Percentiles rank a stretch among this genome's conserved stretches.
Conservation (phyloP, 2,113 vertebrate species). For the Epinephelus cyanopodus region DNA sequence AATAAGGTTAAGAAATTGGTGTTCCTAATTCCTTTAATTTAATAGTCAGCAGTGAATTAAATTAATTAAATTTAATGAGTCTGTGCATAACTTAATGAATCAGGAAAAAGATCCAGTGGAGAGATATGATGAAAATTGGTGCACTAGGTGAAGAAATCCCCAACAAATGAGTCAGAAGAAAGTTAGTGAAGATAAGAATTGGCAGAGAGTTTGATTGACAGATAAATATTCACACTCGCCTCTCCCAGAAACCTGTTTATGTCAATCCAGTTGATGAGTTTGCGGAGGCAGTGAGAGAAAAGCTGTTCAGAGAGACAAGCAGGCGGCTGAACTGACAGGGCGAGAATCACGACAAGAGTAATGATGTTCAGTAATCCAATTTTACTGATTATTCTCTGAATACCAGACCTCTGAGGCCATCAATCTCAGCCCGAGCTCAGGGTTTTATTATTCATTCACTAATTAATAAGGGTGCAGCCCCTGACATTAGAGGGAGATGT, state of each 20-base stretch:
- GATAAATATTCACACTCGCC: conserved; percentile 48
- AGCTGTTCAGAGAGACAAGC: conserved; percentile 31
- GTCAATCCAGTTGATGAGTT: conserved; percentile 50
- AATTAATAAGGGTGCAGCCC: background rate
- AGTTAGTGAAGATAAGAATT: background rate
- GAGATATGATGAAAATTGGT: background rate
- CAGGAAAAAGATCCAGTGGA: background rate
- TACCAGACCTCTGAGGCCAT: conserved; percentile 25
- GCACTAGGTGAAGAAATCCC: background rate
- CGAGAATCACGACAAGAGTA: conserved; percentile 12
- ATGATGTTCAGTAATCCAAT: conserved; percentile 14
- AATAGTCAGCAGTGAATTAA: background rate
- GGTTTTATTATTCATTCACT: background rate
- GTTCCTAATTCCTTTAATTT: no score
- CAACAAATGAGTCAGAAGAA: background rate
- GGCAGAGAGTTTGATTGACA: conserved; percentile 54
- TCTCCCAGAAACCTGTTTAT: conserved; percentile 59
- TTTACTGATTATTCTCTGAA: conserved; percentile 31
- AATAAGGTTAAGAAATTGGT: no score
- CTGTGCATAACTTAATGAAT: background rate
- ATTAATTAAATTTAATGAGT: background rate
- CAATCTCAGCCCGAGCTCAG: background rate
- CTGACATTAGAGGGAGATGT: background rate
- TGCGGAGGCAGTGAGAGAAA: conserved; percentile 19
- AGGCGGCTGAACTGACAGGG: conserved; percentile 50